phyloP scores from a whole-genome alignment of 1,140 invertebrate genomes.

The Nephila pilipes region DNA sequence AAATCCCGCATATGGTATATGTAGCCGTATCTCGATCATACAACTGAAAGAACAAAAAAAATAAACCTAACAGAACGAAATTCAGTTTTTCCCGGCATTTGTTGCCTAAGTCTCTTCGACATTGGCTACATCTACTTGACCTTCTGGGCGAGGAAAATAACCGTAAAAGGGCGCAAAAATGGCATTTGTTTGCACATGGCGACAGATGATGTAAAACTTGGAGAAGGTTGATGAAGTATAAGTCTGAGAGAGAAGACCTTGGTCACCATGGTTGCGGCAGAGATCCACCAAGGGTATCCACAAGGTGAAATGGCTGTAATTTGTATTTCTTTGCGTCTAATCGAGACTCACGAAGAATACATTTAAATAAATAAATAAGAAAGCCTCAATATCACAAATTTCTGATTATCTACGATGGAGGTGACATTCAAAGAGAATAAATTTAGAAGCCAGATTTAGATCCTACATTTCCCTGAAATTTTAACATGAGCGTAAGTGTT shows the following conservation, averaged over 20 bases:
- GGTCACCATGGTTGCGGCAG: constrained; percentile 29
- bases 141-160: constrained; percentile 40
- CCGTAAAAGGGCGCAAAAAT: constrained; percentile 21
- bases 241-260: constrained; percentile 24
- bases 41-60: neutral
- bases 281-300: neutral
- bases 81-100: neutral
- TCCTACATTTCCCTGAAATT: no score
- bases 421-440: no score
- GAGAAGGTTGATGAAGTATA: constrained; percentile 9
- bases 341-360: neutral
- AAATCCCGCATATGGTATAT: no score
- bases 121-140: constrained; percentile 62
- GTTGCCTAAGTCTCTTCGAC: constrained; percentile 5
- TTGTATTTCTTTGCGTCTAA: neutral
- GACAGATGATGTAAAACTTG: constrained; percentile 48
- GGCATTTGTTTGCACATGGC: constrained; percentile 32
- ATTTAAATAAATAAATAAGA: no score
- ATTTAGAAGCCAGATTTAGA: no score
- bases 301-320: constrained; percentile 24
- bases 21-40: neutral
- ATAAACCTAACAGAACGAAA: neutral
- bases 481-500: no score
- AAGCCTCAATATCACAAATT: no score
- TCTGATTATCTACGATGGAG: no score